Evolutionary conservation across 2,888 invertebrate species (phyloP), one percentile per base, ranked within the genome.

Genomic region (Thera britannica): DNA sequence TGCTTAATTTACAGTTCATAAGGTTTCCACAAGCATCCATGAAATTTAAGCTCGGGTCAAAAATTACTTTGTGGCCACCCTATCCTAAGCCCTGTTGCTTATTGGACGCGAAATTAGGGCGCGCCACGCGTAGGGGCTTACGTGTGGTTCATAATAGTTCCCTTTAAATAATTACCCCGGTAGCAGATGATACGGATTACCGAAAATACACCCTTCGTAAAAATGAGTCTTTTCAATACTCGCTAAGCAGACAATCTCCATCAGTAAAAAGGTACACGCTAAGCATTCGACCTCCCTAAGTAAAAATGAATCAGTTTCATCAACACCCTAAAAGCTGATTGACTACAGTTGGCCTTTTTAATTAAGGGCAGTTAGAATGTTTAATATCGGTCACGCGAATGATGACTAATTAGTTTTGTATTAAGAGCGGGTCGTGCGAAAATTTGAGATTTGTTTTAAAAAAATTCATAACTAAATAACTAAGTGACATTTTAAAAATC

Each of bases 101-200:
- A 89, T 89, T 83, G 83, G 85, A 81, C 81, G 86, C 85, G 88
- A 93, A 93, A 92, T 93, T 92, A 93, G 92, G 84, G 79, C 76
- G 76, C 62, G 87, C 80, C 93, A 92, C 92, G 91, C 90, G 92
- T 78, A 71, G 69, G 76, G 82, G 88, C 88, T 92, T 92, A 92
- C 81, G 79, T 80, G 83, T 80, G 83, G 85, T 83, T 79, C 82
- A 83, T 83, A 78, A 72, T 77, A 80, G 83, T 84, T 86, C 89
- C 92, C 90, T 90, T 88, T 89, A 91, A 90, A 93, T 92, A 92
- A 93, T 93, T 93, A 90, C 90, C 85, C 82, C 83, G 83, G 92
- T 83, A 92, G 90, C 93, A 93, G 92, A 93, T 93, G 92, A 93
- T 91, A 89, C 86, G 92, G 93, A 92, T 93, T 93, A 93, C 73